Base-by-base conservation (phyloP, 2,888 invertebrate species). In the Yponomeuta sedellus region DNA sequence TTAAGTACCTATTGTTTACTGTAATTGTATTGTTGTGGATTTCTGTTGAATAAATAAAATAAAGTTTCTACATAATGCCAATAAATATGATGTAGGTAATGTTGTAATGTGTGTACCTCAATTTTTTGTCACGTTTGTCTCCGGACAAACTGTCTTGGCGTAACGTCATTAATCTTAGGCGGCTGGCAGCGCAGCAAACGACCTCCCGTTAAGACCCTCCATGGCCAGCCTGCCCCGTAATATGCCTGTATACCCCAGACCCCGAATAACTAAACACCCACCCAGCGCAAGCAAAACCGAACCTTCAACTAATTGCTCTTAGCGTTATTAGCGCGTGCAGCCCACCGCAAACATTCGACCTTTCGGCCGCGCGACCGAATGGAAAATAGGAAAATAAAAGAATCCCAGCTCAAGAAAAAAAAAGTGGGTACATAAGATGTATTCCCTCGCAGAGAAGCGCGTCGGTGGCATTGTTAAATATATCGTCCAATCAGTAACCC, bases 401-500 rank as follows among this genome's bases (percentile, higher is more conserved):
- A 86, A 86, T 83, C 81, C 78, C 80, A 76, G 74, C 73, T 71
- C 70, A 79, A 81, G 80, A 83, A 86, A 83, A n/a, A 81, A 82
- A 78, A 84, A 79, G 83, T 34, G 34, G 34, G 34, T 82, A 84
- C 82, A 80, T 80, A 85, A 87, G 85, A 87, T 85, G 81, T 88
- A 88, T 88, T 86, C 88, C 86, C 86, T 84, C 79, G 77, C 77
- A 79, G 79, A 83, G 83, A 77, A 83, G 82, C 83, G 82, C 86
- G 86, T 84, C 85, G 82, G 86, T 84, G 85, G 83, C 84, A 84
- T 88, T 88, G 86, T 88, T 89, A 88, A 89, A 90, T 90, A 91
- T 89, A 89, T 89, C 83, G 89, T 86, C 88, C 89, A 91, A 91
- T 91, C 89, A 90, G 89, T 88, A 87, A 82, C 81, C 81, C 74